These are phyloP conservation scores for Girardia tigrina DNA, from an alignment of 2,888 invertebrate species.

Conservation along the genomic window DNA sequence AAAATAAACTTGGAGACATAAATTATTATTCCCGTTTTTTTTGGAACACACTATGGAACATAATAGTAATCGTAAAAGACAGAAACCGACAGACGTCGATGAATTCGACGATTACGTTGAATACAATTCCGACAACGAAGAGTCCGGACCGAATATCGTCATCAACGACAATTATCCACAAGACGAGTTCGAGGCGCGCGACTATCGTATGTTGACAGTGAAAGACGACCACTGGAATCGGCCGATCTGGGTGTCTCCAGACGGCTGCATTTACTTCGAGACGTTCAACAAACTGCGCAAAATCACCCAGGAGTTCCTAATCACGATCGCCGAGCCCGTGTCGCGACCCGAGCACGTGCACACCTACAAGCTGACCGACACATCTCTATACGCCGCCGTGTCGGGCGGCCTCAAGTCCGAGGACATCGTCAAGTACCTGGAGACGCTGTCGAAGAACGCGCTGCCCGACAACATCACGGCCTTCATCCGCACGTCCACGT, in stretches of 20 bases:
- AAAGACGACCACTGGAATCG: conserved; percentile 72
- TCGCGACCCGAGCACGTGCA: conserved; percentile 82
- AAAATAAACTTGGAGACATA: no score
- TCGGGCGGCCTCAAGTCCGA: conserved; percentile 92
- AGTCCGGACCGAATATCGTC: background rate
- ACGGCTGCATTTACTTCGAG: conserved; percentile 94
- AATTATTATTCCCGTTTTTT: no score
- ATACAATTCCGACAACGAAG: conserved; percentile 2
- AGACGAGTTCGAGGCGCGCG: conserved; percentile 91
- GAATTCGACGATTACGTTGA: background rate
- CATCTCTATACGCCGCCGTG: conserved; percentile 95
- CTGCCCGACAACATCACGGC: conserved; percentile 86
- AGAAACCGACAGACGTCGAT: no score
- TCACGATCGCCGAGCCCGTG: conserved; percentile 73
- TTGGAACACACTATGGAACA: no score
- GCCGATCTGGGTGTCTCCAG: conserved; percentile 93
- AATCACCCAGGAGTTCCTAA: conserved; percentile 95
- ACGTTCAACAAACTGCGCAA: conserved; percentile 92
- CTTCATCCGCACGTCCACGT: conserved; percentile 82
- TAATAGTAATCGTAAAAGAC: no score
- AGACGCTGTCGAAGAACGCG: conserved; percentile 79
- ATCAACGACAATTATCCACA: background rate
- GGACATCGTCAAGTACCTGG: conserved; percentile 88
- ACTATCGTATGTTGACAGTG: conserved; percentile 60
- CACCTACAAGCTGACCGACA: conserved; percentile 83